A percentile compares a stretch with the other conserved stretches of the same genome.
phyloP scores from a whole-genome alignment of 2,797 vertebrate genomes.

The Gallinago solitaria region DNA sequence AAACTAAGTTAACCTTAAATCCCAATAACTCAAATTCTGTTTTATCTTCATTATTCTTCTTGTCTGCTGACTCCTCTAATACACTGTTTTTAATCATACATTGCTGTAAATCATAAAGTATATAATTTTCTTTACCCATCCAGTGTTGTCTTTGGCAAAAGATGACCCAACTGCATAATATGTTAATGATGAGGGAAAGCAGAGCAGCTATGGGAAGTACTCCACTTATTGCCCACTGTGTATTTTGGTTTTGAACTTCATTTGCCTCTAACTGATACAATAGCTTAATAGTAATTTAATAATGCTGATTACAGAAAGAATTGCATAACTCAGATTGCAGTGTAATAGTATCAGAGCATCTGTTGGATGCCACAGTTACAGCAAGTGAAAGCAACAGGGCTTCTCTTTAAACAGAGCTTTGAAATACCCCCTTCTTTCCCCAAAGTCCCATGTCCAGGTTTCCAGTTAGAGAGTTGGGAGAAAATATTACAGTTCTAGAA shows the following conservation, averaged over 20 bases:
- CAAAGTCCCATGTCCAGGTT: background rate
- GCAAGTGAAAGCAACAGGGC: background rate
- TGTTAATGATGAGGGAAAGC: background rate
- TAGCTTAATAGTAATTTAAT: constrained; percentile 7
- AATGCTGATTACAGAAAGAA: constrained; percentile 8
- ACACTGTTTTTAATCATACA: background rate
- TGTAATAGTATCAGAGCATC: background rate
- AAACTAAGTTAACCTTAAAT: constrained; percentile 35
- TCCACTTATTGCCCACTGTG: background rate
- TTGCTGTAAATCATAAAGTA: constrained; percentile 16
- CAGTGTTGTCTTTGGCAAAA: background rate
- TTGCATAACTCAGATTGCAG: constrained; percentile 2
- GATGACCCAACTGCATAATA: background rate
- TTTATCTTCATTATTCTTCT: constrained; percentile 16
- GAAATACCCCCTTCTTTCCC: background rate
- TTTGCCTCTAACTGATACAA: constrained; percentile 34
- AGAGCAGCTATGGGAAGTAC: background rate
- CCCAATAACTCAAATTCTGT: constrained; percentile 9
- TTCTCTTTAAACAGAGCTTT: background rate
- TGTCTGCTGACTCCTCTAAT: background rate
- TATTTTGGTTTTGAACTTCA: constrained; percentile 35
- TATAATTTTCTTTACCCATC: background rate
- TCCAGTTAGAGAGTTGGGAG: background rate
- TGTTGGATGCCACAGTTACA: background rate
- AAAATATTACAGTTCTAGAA: background rate